Base-by-base conservation (phyloP, 2,113 vertebrate species). In the Neogale vison region DNA sequence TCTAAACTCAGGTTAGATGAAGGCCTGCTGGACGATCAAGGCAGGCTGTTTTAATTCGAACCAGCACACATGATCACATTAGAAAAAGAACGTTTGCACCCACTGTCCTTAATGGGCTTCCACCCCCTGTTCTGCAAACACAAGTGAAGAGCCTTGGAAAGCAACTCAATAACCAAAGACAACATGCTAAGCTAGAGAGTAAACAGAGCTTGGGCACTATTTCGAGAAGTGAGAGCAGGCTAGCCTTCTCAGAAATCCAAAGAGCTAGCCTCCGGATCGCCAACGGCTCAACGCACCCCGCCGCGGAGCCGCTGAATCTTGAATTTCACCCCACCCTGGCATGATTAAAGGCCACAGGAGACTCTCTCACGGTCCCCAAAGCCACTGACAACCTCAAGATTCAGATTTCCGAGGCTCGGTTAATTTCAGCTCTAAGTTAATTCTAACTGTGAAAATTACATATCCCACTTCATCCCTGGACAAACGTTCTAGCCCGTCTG, bases 401-500 rank as follows among this genome's bases (percentile, higher is more conserved):
- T 92, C 93, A 92, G 92, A 89, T 97, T 94, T 88, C 94, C 11
- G 10, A 97, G 84, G 98, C 80, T 45, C 45, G 5, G 95, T 86
- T 97, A 97, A 97, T 97, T 94, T 94, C 90, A 88, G 92, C 47
- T 86, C 94, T 52, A n/a, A 96, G 90, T 96, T 98, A 97, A 97
- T 97, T 97, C 96, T 96, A 97, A 94, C 96, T 88, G 80, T 90
- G 93, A 96, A 97, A 98, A 98, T 98, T 82, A 92, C 82, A 97
- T 71, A 77, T 69, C 80, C 92, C 42, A 50, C 13, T 39, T 57
- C 80, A 29, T 34, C 59, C 72, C 67, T 7, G 76, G 76, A 50
- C 96, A 92, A 94, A 85, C 26, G 17, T 57, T 63, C 57, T 47
- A 3, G 39, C 24, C 52, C 0, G 13, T 50, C 94, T 88, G 13